phyloP scores from a whole-genome alignment of 2,797 vertebrate genomes.

The Psittacula derbiana region DNA sequence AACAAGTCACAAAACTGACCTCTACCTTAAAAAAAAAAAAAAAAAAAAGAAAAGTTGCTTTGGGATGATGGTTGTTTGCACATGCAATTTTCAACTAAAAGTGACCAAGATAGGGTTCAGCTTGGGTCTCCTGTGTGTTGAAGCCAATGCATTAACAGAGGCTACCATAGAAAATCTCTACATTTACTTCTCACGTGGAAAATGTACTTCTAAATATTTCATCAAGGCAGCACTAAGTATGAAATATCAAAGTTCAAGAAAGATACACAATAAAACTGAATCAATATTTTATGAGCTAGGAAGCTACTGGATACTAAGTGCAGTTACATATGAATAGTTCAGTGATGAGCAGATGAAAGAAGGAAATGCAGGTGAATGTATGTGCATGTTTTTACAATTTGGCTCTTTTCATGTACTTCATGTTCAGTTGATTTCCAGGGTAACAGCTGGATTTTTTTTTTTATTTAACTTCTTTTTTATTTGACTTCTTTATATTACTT shows the following conservation, averaged over 20 bases:
- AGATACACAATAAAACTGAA: background rate
- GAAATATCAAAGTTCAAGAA: slow-evolving; percentile 37
- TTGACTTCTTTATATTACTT: background rate
- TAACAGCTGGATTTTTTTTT: background rate
- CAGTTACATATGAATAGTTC: background rate
- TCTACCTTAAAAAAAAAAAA: background rate
- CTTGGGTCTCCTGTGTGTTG: background rate
- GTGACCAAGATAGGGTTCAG: background rate
- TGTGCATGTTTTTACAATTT: background rate
- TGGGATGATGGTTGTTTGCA: background rate
- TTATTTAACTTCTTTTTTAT: background rate
- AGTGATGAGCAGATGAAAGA: background rate
- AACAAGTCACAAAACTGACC: background rate
- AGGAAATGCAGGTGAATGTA: background rate
- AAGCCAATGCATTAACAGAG: background rate
- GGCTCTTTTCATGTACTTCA: background rate
- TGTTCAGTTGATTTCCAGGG: background rate
- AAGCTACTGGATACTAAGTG: background rate
- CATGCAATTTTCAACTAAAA: background rate
- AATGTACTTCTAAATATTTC: slow-evolving; percentile 47
- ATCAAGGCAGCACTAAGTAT: slow-evolving; percentile 32
- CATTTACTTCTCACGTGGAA: slow-evolving; percentile 49
- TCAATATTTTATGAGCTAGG: slow-evolving; percentile 30
- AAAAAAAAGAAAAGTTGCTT: background rate
- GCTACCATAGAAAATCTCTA: background rate